phyloP scores from a whole-genome alignment of 1,140 invertebrate genomes.

The Tetranychus cinnabarinus region DNA sequence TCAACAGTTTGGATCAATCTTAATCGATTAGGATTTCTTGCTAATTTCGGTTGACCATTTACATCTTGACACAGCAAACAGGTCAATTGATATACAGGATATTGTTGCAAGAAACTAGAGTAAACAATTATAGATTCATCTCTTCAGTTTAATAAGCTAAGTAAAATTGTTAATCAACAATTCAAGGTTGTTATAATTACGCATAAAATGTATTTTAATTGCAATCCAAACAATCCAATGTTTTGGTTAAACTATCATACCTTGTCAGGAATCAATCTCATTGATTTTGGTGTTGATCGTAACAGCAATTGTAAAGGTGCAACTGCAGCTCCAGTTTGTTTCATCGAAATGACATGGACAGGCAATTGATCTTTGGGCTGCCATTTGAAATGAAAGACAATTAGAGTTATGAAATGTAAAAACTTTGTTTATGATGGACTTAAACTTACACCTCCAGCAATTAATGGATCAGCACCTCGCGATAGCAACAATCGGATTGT shows the following conservation, averaged over 20 bases:
- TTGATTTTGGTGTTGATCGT: constrained; percentile 60
- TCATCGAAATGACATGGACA: constrained; percentile 65
- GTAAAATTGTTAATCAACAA: neutral
- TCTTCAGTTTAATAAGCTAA: neutral
- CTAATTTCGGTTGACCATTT: no score
- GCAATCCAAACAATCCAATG: no score
- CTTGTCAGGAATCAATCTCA: constrained; percentile 52
- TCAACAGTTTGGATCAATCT: no score
- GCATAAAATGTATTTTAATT: neutral
- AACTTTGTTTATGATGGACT: no score
- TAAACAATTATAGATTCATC: neutral
- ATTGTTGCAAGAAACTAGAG: neutral
- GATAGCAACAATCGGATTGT: constrained; percentile 67
- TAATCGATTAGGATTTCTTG: no score
- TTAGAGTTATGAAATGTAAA: neutral
- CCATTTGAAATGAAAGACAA: neutral
- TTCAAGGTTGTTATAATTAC: neutral
- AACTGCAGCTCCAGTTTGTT: constrained; percentile 69
- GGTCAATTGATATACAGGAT: no score
- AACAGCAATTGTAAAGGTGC: constrained; percentile 58
- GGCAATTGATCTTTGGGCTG: constrained; percentile 48
- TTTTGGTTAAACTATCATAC: constrained; percentile 25
- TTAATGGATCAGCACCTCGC: constrained; percentile 70
- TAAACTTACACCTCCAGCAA: constrained; percentile 63
- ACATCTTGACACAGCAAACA: no score